Conservation (phyloP, 2,797 vertebrate genomes). For the Galago senegalensis region DNA sequence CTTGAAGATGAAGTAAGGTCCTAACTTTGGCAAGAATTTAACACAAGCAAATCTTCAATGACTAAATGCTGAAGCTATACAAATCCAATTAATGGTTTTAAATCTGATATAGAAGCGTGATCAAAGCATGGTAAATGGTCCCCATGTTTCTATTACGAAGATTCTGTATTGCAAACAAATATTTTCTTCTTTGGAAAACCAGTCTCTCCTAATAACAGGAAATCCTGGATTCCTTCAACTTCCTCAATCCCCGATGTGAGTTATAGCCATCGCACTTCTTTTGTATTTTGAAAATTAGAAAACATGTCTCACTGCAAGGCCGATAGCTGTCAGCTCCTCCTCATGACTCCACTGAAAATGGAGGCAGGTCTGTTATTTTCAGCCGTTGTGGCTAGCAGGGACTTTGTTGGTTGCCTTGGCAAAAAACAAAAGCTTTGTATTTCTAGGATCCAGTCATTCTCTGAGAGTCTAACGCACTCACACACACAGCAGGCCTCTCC, state of each 20-base stretch:
- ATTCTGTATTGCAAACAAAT: neutral
- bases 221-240: neutral
- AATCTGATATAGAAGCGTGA: neutral
- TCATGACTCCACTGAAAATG: neutral
- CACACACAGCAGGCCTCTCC: neutral
- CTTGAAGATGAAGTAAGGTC: neutral
- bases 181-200: neutral
- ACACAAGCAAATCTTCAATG: neutral
- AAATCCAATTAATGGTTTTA: neutral
- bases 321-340: neutral
- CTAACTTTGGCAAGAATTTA: neutral
- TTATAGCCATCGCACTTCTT: neutral
- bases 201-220: neutral
- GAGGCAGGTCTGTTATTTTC: neutral
- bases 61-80: neutral
- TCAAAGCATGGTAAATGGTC: neutral
- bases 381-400: neutral
- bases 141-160: neutral
- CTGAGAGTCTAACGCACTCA: neutral
- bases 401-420: neutral
- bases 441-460: neutral
- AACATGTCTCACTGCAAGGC: neutral
- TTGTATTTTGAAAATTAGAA: slow-evolving; percentile 8
- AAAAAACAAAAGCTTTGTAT: neutral
- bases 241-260: rapidly evolving